Percentiles rank a stretch among this genome's conserved stretches.
These are phyloP conservation scores for Dallia pectoralis DNA, from an alignment of 2,797 vertebrate species.

Conservation along the genomic window DNA sequence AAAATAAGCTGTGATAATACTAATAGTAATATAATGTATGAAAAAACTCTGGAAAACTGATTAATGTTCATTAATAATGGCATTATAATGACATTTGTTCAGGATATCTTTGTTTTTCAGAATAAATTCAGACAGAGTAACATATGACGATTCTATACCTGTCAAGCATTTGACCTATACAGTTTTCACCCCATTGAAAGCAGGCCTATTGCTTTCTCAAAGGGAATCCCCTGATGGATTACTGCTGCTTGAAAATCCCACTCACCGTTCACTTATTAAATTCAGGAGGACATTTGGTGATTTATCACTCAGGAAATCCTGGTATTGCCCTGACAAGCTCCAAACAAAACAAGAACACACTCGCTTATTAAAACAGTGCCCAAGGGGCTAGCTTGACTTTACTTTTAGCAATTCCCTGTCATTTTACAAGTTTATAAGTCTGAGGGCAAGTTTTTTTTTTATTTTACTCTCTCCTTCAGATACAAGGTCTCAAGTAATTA, in stretches of 20 bases:
- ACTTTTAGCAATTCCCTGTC: constrained; percentile 35
- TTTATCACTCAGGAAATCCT: constrained; percentile 49
- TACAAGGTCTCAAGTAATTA: neutral
- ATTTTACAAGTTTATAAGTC: constrained; percentile 28
- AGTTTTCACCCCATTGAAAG: neutral
- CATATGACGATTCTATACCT: neutral
- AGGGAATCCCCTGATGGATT: constrained; percentile 31
- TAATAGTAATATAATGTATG: neutral
- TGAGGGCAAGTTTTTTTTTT: neutral
- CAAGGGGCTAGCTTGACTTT: constrained; percentile 40
- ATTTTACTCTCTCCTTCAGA: constrained; percentile 4
- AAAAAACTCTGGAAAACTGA: neutral
- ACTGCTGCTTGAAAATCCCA: constrained; percentile 16
- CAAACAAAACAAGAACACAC: constrained; percentile 38
- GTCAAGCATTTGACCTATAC: neutral
- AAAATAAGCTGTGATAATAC: neutral
- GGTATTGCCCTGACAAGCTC: constrained; percentile 36
- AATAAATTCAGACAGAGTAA: neutral
- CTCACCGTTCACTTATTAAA: constrained; percentile 39
- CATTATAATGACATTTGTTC: neutral
- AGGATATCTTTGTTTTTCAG: neutral
- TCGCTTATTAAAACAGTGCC: constrained; percentile 52
- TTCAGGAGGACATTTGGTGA: constrained; percentile 44
- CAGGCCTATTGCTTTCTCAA: neutral
- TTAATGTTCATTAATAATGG: neutral